These are phyloP conservation scores for Acheta domesticus DNA, from an alignment of 2,888 invertebrate genomes.

Conservation along the genomic window DNA sequence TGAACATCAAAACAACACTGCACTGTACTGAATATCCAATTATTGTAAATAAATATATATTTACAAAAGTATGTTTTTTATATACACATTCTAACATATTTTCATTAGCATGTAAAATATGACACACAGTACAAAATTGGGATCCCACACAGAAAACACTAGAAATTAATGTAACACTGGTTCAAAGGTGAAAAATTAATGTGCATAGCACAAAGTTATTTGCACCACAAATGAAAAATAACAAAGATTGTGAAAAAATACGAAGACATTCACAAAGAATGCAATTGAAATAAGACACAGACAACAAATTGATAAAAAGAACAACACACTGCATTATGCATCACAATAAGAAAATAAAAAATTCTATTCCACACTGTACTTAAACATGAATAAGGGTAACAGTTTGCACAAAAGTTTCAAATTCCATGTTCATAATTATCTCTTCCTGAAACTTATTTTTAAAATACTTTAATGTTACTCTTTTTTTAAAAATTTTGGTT, in stretches of 20 bases:
- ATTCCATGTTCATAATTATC: neutral
- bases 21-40: neutral
- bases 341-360: constrained; percentile 29
- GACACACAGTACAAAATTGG: constrained; percentile 28
- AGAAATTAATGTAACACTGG: constrained; percentile 29
- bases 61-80: neutral
- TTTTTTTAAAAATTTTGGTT: no score
- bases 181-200: constrained; percentile 26
- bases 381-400: constrained; percentile 20
- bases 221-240: constrained; percentile 29
- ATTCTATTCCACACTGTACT: constrained; percentile 20
- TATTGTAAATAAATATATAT: neutral
- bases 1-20: no score
- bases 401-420: constrained; percentile 27
- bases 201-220: constrained; percentile 28
- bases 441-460: no score
- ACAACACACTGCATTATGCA: constrained; percentile 36
- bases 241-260: constrained; percentile 27
- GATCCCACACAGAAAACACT: constrained; percentile 26
- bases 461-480: no score
- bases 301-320: constrained; percentile 24
- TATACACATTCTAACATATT: neutral
- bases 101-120: constrained; percentile 21
- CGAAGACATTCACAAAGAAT: constrained; percentile 34
- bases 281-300: constrained; percentile 27